Evolutionary conservation across 2,888 invertebrate species (phyloP), one percentile per base, ranked within the genome.

Genomic region (Sinohyriopsis cumingii): DNA sequence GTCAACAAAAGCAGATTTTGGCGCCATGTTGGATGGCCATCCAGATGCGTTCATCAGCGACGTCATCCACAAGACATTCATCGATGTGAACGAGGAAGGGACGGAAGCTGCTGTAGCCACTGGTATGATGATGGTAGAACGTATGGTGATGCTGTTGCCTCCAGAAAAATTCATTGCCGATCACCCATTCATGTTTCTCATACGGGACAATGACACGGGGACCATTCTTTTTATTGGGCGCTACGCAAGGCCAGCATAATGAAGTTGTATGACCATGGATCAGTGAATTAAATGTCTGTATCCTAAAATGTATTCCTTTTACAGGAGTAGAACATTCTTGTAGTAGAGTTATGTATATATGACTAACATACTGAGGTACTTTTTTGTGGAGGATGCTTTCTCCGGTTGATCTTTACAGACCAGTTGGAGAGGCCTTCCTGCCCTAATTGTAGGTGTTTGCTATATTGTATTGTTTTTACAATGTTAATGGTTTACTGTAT

Each of bases 331-430:
- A 2, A 45, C 2, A 45, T 45, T 45, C 9, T 12, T 12, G 12
- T 12, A 15, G 9, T 1, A 45, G 1, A 12, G 3, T 45, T 45
- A 1, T 45, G 45, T 12, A 45, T 45, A 2, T 45, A 15, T 45
- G 45, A 9, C 33, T 33, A 7, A 33, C 33, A 33, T 33, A 33
- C 33, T 7, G 82, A 12, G 78, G 7, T 33, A 33, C 1, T 0
- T 7, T 91, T 19, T 92, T 25, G 73, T n/a, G n/a, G n/a, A n/a
- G n/a, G 82, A 76, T 63, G 28, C 76, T 5, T n/a, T 71, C 5
- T 89, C 89, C 1, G n/a, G n/a, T n/a, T n/a, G n/a, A n/a, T n/a
- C n/a, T n/a, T n/a, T n/a, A n/a, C n/a, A n/a, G n/a, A n/a, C n/a
- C n/a, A n/a, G n/a, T n/a, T n/a, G n/a, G n/a, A n/a, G n/a, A n/a